Evolutionary conservation across 2,797 vertebrate genomes (phyloP), one percentile per base, ranked within the genome.

Genomic region (Rhynchonycteris naso): DNA sequence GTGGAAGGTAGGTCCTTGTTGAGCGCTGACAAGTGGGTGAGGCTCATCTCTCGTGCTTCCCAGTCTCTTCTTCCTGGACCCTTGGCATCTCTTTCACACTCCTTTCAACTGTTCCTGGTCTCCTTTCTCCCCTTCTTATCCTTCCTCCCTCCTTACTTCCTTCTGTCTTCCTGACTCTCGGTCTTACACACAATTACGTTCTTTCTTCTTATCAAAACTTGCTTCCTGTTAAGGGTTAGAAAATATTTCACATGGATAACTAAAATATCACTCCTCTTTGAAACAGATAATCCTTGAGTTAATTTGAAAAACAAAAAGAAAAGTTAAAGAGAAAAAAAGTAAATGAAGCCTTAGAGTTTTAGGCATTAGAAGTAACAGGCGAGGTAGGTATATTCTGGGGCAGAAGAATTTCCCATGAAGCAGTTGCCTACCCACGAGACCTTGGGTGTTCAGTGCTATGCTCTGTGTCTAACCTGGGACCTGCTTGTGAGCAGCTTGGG

Each of bases 121-220:
- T 50, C 5, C 3, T 35, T 22, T 19, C 14, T 1, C 10, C 15
- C 3, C 18, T 9, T 28, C 5, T 2, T 21, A 13, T 1, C 7
- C 16, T 9, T 5, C 18, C 28, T 30, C 33, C 10, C 5, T 54
- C 7, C 24, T n/a, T 38, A 4, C 18, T 15, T 63, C 4, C 16
- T 2, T 56, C 2, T 75, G 0, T 52, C 10, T 82, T 63, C 26
- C 18, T 61, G 18, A 28, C 28, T 59, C 22, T 8, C 28, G 88
- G 95, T 83, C 30, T 90, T 33, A 82, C 33, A n/a, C 3, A 59
- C 10, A 43, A 21, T 61, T 19, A 63, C 21, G 30, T 93, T 92
- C 47, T 79, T 88, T 87, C 50, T 93, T 93, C 35, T 84, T 80
- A 43, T 76, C 35, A 58, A 78, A 97, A 13, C 12, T 52, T 78